Evolutionary conservation across 2,888 invertebrate genomes (phyloP).

Genomic region (Apeira syringaria): DNA sequence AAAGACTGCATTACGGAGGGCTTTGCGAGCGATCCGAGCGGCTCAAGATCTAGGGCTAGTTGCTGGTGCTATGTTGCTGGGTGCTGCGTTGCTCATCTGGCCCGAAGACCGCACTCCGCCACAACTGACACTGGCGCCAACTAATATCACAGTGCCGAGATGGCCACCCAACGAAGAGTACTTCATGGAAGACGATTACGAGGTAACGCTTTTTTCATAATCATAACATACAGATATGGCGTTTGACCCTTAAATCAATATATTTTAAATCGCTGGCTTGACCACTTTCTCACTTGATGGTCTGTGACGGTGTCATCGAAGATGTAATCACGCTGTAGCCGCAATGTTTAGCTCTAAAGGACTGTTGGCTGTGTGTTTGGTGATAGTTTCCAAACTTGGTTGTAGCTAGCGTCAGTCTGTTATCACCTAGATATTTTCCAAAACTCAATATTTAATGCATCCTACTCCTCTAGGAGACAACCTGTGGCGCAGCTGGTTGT

Average conservation of each 20-base stretch:
- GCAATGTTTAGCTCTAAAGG: no score
- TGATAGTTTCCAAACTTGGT: no score
- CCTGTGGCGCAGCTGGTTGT: slow-evolving; percentile 71
- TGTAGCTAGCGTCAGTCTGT: no score
- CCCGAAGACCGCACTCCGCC: slow-evolving; percentile 68
- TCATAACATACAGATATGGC: no score
- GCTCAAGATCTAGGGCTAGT: slow-evolving; percentile 75
- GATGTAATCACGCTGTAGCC: no score
- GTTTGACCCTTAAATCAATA: no score
- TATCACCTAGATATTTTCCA: no score
- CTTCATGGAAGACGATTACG: slow-evolving; percentile 81
- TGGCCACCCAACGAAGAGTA: slow-evolving; percentile 76
- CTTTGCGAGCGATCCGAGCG: slow-evolving; percentile 66
- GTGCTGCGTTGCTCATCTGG: slow-evolving; percentile 76
- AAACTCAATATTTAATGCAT: no score
- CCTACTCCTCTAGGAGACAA: slow-evolving; percentile 64
- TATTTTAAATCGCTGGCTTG: no score
- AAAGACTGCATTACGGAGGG: slow-evolving; percentile 65
- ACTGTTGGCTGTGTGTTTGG: no score
- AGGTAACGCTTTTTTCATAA: slow-evolving; percentile 74
- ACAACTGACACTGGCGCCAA: slow-evolving; percentile 64
- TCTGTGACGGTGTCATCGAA: no score
- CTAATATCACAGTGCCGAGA: slow-evolving; percentile 61
- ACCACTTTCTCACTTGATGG: no score
- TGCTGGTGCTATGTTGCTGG: slow-evolving; percentile 65